A percentile compares a stretch with the other conserved stretches of the same genome.
Conservation (phyloP, 1,140 invertebrate species). For the Pseudomyrmex gracilis region DNA sequence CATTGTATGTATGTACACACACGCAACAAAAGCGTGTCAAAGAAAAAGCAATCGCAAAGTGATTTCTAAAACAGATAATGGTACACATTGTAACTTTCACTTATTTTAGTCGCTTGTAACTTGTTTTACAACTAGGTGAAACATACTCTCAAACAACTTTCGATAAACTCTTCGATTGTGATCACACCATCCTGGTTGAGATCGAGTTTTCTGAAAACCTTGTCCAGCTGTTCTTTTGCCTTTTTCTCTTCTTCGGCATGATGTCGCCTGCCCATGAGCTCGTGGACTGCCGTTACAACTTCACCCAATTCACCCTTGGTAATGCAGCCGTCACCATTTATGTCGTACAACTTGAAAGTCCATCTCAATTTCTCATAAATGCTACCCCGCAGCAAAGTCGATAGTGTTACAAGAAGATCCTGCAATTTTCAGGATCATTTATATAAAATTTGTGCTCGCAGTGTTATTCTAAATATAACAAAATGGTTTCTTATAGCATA, state of each 20-base stretch:
- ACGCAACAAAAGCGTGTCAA: too few relatives aligned
- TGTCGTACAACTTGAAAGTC: slow-evolving; percentile 98
- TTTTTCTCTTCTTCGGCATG: slow-evolving; percentile 91
- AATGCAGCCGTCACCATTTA: slow-evolving; percentile 97
- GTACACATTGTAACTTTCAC: background rate
- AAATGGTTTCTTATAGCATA: too few relatives aligned
- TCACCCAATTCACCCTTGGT: slow-evolving; percentile 95
- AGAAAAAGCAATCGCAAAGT: background rate
- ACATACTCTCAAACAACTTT: slow-evolving; percentile 94
- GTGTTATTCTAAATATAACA: too few relatives aligned
- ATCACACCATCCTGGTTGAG: slow-evolving; percentile 97
- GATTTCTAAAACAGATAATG: too few relatives aligned
- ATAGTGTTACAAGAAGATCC: slow-evolving; percentile 96
- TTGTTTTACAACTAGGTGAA: slow-evolving; percentile 15
- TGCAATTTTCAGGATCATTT: slow-evolving; percentile 82
- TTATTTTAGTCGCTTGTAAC: background rate
- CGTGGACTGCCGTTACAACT: slow-evolving; percentile 96
- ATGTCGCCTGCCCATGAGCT: slow-evolving; percentile 93
- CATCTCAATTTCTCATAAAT: slow-evolving; percentile 96
- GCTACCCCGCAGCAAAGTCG: slow-evolving; percentile 94
- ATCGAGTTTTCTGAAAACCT: slow-evolving; percentile 96
- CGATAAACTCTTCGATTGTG: slow-evolving; percentile 98
- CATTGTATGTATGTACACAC: too few relatives aligned
- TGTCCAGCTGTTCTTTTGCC: slow-evolving; percentile 92
- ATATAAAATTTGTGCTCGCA: too few relatives aligned